Evolutionary conservation across 2,888 invertebrate genomes (phyloP), one percentile per base, ranked within the genome.

Genomic region (Unio pictorum): DNA sequence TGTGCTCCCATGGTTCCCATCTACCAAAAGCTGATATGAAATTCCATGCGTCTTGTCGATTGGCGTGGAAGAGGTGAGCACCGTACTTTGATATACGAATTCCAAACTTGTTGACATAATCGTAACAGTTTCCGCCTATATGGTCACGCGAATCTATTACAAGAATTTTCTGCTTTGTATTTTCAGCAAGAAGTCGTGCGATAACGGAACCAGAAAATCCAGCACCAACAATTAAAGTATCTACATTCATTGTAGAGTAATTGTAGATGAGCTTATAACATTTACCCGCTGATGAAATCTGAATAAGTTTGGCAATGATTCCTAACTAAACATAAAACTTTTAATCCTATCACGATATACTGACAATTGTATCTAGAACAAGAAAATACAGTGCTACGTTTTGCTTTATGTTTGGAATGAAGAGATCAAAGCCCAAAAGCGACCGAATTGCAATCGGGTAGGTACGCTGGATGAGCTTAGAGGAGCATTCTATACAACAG

Each of bases 71-170:
- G 15, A 68, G 30, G 45, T 68, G 68, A 4, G 58, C 34, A 18
- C 68, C 68, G 28, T 68, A 68, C 45, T 68, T 68, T 23, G 62
- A 57, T 15, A 68, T 68, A 28, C 62, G n/a, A 30, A 68, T 63
- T 55, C 68, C 63, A 26, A 57, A 55, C 63, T 62, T 55, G 26
- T 68, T 61, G 17, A 62, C 28, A 58, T 57, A 68, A 55, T 68
- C 68, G 45, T 63, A 68, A 30, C 68, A 68, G 30, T 68, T 68
- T 8, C 68, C 68, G 4, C 68, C 68, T 58, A 68, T 62, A 23
- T 68, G 68, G 58, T 68, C 68, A 17, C 68, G 30, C 57, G 61
- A 55, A n/a, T 68, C 68, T 18, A 68, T 26, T 6, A 68, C 34
- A 4, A 68, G 45, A 34, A 68, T 58, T 45, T 62, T 68, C 26